Evolutionary conservation across 1,140 invertebrate genomes (phyloP), one percentile per base, ranked within the genome.

Genomic region (Mycetomoellerius zeteki): DNA sequence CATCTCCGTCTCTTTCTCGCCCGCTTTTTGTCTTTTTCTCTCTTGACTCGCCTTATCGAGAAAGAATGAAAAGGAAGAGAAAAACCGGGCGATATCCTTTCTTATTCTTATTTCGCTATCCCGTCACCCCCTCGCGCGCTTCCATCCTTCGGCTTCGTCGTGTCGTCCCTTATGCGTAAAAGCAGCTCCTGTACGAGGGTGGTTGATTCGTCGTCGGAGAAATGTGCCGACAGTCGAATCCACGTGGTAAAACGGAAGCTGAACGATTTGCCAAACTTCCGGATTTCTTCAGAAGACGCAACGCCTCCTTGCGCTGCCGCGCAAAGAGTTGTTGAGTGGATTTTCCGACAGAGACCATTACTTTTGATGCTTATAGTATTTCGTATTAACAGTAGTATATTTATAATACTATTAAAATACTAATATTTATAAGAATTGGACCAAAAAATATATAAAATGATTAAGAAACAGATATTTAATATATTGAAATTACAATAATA

Each of bases 231-330:
- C 90, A 90, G 88, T 47, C 84, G 86, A 88, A 80, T 82, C 50
- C 76, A 71, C 86, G 86, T 50, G 82, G 56, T 73, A 67, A 72
- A 71, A 21, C 85, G 87, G 77, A 86, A 82, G 84, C 88, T 64
- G 87, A 86, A 78, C 84, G 87, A 90, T 90, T 90, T 77, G 75
- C 84, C 87, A 88, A 90, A 90, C 84, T 88, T 88, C 88, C 88
- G 88, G 69, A 21, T 75, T 52, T 86, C 75, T 67, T 80, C 43
- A 21, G 71, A 16, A 52, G 58, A 14, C 65, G 33, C 69, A 8
- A 56, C 85, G 69, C 33, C 58, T 14, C 60, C 30, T n/a, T 47
- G 1, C 12, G 33, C 21, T 64, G 60, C 60, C 47, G 43, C 47
- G 24, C 21, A 27, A 72, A 21, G 21, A 84, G n/a, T 30, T 33